A percentile compares a stretch with the other conserved stretches of the same genome.
These are phyloP conservation scores for Galeopsomyia nigrocyanea DNA, from an alignment of 2,888 invertebrate species.

Conservation along the genomic window DNA sequence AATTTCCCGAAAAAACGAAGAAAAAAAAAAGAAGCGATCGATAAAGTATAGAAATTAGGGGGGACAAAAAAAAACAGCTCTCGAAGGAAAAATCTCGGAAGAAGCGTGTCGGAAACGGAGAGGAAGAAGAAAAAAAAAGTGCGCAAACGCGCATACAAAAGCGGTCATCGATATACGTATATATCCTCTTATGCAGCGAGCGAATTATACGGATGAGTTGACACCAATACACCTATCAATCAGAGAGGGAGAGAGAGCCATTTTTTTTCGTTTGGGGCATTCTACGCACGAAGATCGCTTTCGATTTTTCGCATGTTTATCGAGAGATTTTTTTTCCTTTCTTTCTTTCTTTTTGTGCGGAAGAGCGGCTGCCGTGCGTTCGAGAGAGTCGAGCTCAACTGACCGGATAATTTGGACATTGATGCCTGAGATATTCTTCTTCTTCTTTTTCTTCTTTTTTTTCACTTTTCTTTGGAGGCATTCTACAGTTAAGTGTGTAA, in stretches of 20 bases:
- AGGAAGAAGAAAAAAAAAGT: constrained; percentile 31
- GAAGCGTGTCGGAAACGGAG: constrained; percentile 1
- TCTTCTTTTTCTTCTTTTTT: constrained; percentile 42
- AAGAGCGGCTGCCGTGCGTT: not conserved
- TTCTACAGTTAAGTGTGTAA: too few relatives aligned
- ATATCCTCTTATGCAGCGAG: constrained; percentile 36
- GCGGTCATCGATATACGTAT: constrained; percentile 16
- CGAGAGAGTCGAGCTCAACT: constrained; percentile 42
- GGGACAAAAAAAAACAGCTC: not conserved
- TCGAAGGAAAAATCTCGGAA: not conserved
- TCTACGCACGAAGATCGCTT: constrained; percentile 47
- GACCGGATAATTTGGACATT: constrained; percentile 40
- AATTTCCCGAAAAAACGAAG: not conserved
- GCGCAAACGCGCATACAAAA: constrained; percentile 9
- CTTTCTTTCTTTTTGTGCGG: not conserved
- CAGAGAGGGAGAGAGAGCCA: constrained; percentile 54
- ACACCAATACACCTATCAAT: constrained; percentile 65
- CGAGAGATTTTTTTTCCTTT: not conserved
- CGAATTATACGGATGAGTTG: constrained; percentile 66
- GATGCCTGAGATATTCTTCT: not conserved
- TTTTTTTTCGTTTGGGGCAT: not conserved
- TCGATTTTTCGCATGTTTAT: constrained; percentile 42
- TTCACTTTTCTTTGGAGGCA: constrained; percentile 19
- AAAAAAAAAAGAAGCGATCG: not conserved
- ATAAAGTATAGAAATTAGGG: not conserved